Evolutionary conservation across 1,140 invertebrate species (phyloP), one percentile per base, ranked within the genome.

Genomic region (Vollenhovia emeryi): DNA sequence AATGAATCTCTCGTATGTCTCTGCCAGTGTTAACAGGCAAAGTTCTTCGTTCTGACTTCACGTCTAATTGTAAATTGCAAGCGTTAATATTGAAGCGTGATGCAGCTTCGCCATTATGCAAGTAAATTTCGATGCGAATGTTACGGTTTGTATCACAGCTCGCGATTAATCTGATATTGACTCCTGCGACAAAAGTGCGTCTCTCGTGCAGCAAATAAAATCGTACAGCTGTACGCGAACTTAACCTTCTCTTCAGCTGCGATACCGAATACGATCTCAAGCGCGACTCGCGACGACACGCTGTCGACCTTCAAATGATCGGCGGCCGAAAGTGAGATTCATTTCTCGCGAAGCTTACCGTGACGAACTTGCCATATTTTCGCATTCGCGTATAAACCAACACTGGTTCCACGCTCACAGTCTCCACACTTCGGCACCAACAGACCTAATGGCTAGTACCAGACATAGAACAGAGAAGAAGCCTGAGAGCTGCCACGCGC

Each of bases 301-400:
- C 57, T 52, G 21, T 50, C 6, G 40, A n/a, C 24, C 13, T 43
- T 27, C 13, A 13, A n/a, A 36, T 27, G 21, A 76, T 15, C 5
- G 13, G 15, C 3, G 6, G 3, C 5, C 8, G 6, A 40, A 27
- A 52, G 24, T 57, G 40, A 57, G 27, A 40, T 79, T 21, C 8
- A 30, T 15, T 43, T 43, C 57, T 55, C 13, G 18, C 1, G n/a
- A 9, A 30, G 15, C 64, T 80, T 57, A 80, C 78, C 78, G 78
- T 43, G 78, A 80, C 21, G 78, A 80, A 71, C 78, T 80, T 71
- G 78, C 78, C 78, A 80, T 80, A 30, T 71, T 80, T 80, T 69
- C 64, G 7, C 64, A 62, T 48, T 45, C 18, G 27, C 21, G 11
- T 48, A 7, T 33, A 18, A 45, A 27, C 0, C 5, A 71, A 24